Percentiles rank a stretch among this genome's conserved stretches.
These are phyloP conservation scores for Hecatera dysodea DNA, from an alignment of 2,888 invertebrate species.

Conservation along the genomic window DNA sequence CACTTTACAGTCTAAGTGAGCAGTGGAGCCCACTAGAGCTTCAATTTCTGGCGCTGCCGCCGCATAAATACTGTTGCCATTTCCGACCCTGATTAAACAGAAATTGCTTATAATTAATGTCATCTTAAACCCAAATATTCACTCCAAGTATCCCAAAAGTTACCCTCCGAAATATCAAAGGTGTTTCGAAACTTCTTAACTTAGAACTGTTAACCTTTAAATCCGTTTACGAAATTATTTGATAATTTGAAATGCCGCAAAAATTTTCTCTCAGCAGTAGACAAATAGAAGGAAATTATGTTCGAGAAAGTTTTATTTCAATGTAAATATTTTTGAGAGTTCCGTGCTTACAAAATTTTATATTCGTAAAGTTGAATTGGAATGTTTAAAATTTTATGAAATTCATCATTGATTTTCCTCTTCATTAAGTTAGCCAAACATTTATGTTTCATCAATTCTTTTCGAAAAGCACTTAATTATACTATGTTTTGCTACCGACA, in stretches of 20 bases:
- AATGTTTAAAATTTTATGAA: conserved; percentile 44
- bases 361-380: conserved; percentile 51
- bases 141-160: conserved; percentile 31
- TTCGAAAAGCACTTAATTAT: conserved; percentile 35
- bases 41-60: conserved; percentile 87
- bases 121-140: conserved; percentile 37
- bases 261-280: conserved; percentile 26
- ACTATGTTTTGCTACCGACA: conserved; percentile 34
- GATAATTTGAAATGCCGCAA: conserved; percentile 54
- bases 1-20: conserved; percentile 88
- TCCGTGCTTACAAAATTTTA: conserved; percentile 40
- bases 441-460: conserved; percentile 50
- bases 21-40: conserved; percentile 86
- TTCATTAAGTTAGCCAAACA: conserved; percentile 37
- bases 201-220: conserved; percentile 48
- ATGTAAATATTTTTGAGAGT: conserved; percentile 55
- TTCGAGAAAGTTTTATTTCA: conserved; percentile 52
- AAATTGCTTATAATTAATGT: conserved; percentile 40
- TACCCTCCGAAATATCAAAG: conserved; percentile 43
- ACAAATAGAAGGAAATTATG: conserved; percentile 55
- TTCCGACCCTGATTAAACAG: conserved; percentile 74
- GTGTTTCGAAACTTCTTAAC: conserved; percentile 47
- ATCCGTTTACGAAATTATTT: conserved; percentile 50
- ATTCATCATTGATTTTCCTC: conserved; percentile 46
- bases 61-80: conserved; percentile 85